These are phyloP conservation scores for Tortrix viridana DNA, from an alignment of 2,888 invertebrate genomes.

Conservation along the genomic window DNA sequence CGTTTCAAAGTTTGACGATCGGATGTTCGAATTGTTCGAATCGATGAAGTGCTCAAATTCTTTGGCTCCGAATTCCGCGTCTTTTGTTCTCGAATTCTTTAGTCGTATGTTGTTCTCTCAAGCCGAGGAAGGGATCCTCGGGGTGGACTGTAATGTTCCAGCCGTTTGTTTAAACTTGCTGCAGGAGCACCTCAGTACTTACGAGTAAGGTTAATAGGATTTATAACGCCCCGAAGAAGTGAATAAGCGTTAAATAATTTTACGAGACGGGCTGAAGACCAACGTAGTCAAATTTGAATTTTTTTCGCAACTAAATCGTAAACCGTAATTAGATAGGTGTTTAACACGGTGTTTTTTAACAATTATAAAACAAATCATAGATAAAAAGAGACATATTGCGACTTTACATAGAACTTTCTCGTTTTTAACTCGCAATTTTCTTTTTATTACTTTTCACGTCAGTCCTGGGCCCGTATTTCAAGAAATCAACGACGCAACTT, in stretches of 20 bases:
- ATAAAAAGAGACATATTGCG: conserved; percentile 17
- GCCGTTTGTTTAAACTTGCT: conserved; percentile 26
- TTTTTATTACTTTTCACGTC: conserved; percentile 41
- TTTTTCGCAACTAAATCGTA: neutral
- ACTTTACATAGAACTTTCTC: conserved; percentile 24
- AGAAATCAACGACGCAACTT: conserved; percentile 38
- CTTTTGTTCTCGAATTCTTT: conserved; percentile 11
- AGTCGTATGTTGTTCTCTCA: neutral
- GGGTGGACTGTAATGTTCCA: conserved; percentile 4
- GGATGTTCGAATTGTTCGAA: conserved; percentile 6
- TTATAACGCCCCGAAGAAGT: conserved; percentile 10
- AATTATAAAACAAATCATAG: conserved; percentile 15
- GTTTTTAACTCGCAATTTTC: conserved; percentile 38
- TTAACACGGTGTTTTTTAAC: conserved; percentile 3
- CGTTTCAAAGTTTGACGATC: conserved; percentile 22
- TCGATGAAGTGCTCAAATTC: conserved; percentile 23
- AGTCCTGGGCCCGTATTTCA: conserved; percentile 39
- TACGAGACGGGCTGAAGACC: neutral
- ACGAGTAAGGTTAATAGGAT: conserved; percentile 11
- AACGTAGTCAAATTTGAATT: neutral
- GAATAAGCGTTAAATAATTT: conserved; percentile 13
- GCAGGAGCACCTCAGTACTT: conserved; percentile 15
- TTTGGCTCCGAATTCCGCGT: conserved; percentile 14
- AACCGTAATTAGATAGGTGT: neutral
- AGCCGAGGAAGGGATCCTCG: neutral